A percentile compares a stretch with the other conserved stretches of the same genome.
Evolutionary conservation across 2,113 vertebrate species (phyloP).

Genomic region (Pterocles burchelli): DNA sequence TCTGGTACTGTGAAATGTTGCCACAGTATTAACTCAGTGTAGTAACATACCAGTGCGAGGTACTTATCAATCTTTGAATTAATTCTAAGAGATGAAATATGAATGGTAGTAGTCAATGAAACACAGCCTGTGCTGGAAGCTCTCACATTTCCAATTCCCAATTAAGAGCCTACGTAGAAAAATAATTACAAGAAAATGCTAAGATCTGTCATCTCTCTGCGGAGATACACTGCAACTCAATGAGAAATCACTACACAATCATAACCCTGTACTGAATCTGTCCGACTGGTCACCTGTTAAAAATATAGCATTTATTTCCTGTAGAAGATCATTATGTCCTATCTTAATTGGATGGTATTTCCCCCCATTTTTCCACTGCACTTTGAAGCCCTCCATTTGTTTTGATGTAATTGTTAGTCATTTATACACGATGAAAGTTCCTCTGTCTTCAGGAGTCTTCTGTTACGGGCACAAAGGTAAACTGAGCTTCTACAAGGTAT

Average conservation of each 20-base stretch:
- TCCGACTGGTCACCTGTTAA: slow-evolving; percentile 36
- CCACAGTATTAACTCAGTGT: background rate
- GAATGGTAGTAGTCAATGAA: background rate
- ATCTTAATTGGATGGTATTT: slow-evolving; percentile 59
- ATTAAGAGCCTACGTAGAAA: background rate
- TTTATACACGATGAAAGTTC: slow-evolving; percentile 86
- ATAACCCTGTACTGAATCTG: slow-evolving; percentile 5
- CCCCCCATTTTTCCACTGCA: background rate
- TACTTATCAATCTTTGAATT: background rate
- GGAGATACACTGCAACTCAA: background rate
- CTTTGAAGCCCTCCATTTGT: slow-evolving; percentile 87
- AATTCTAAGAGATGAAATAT: background rate
- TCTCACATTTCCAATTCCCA: slow-evolving; percentile 39
- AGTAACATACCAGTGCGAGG: background rate
- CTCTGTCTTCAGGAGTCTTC: slow-evolving; percentile 75
- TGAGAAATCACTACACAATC: slow-evolving; percentile 40
- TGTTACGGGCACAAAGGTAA: slow-evolving; percentile 82
- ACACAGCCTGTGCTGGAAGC: background rate
- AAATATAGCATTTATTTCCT: slow-evolving; percentile 41
- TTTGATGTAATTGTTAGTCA: slow-evolving; percentile 79
- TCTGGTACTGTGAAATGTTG: background rate
- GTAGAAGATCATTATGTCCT: slow-evolving; percentile 51
- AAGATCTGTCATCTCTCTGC: slow-evolving; percentile 74
- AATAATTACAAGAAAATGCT: slow-evolving; percentile 32
- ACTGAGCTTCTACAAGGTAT: slow-evolving; percentile 76